phyloP scores from a whole-genome alignment of 2,797 vertebrate species.

The Pantherophis vulpinus region DNA sequence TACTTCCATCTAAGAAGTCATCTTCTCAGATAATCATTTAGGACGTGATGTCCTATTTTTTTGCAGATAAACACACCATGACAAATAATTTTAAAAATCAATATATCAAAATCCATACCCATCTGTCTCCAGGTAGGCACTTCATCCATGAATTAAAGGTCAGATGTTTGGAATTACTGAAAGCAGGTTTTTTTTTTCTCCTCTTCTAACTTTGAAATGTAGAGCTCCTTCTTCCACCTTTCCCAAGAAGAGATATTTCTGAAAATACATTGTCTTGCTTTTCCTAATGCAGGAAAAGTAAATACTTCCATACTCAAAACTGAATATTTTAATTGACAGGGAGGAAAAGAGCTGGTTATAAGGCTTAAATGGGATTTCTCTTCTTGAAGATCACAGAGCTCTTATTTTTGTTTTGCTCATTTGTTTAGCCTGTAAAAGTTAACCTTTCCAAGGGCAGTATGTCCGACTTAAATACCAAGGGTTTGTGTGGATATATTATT shows the following conservation, averaged over 20 bases:
- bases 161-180: slow-evolving; percentile 16
- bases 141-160: slow-evolving; percentile 20
- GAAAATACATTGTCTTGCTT: slow-evolving; percentile 27
- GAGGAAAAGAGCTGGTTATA: neutral
- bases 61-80: slow-evolving; percentile 26
- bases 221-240: neutral
- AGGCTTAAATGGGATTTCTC: neutral
- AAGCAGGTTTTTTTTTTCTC: neutral
- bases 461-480: neutral
- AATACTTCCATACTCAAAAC: slow-evolving; percentile 35
- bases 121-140: slow-evolving; percentile 5
- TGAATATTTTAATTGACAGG: slow-evolving; percentile 21
- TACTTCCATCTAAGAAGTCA: slow-evolving; percentile 3
- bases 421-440: slow-evolving; percentile 6
- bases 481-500: slow-evolving; percentile 4
- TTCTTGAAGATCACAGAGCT: neutral
- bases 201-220: neutral
- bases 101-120: slow-evolving; percentile 10
- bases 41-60: slow-evolving; percentile 16
- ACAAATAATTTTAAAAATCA: slow-evolving; percentile 24
- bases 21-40: slow-evolving; percentile 36
- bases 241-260: slow-evolving; percentile 14
- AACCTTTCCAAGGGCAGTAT: neutral
- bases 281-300: slow-evolving; percentile 37
- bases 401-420: neutral